Evolutionary conservation across 2,888 invertebrate species (phyloP).

Genomic region (Drosophila tripunctata): DNA sequence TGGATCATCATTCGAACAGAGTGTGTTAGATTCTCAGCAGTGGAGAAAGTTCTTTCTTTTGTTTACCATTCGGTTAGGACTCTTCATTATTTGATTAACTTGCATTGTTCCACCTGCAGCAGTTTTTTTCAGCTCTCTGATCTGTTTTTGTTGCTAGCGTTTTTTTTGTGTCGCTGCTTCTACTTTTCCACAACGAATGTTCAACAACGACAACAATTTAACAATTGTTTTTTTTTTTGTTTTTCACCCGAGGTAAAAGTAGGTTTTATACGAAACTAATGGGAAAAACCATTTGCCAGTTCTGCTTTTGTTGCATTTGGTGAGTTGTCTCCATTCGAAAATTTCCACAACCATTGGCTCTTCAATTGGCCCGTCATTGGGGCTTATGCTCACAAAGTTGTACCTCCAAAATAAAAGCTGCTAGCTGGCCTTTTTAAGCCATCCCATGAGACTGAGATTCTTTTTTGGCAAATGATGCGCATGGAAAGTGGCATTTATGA

Average conservation of each 20-base stretch:
- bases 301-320: conserved; percentile 39
- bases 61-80: conserved; percentile 56
- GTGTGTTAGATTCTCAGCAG: conserved; percentile 34
- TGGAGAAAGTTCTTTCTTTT: conserved; percentile 76
- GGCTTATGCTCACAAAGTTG: conserved; percentile 27
- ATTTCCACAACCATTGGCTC: conserved; percentile 12
- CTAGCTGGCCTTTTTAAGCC: conserved; percentile 19
- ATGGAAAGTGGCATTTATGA: conserved; percentile 67
- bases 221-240: conserved; percentile 60
- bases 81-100: conserved; percentile 78
- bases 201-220: conserved; percentile 35
- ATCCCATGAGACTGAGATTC: conserved; percentile 34
- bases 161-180: conserved; percentile 2
- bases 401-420: conserved; percentile 5
- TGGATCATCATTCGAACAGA: conserved; percentile 59
- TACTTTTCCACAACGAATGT: conserved; percentile 23
- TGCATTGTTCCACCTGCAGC: conserved; percentile 71
- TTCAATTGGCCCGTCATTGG: conserved; percentile 43
- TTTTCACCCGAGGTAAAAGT: conserved; percentile 59
- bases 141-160: conserved; percentile 23
- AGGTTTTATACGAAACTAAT: conserved; percentile 69
- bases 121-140: too few relatives aligned
- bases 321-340: conserved; percentile 24
- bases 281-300: conserved; percentile 64
- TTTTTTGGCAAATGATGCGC: conserved; percentile 55